A percentile compares a stretch with the other conserved stretches of the same genome.
Evolutionary conservation across 92 coral and sea anemone species (phyloP).

Genomic region (Phenganax subtilis): DNA sequence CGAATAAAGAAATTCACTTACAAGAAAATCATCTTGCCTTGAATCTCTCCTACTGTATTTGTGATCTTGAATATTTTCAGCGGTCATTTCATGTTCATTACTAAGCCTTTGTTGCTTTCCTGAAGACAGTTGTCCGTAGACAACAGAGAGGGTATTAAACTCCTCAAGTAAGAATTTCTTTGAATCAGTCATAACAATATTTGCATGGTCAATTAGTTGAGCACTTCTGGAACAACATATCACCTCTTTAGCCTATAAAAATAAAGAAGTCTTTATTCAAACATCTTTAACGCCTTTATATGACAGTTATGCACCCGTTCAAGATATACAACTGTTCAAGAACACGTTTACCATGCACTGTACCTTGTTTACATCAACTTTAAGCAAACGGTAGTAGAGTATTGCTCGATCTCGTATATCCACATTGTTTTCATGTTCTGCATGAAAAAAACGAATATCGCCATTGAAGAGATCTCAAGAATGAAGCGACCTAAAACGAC

Average conservation of each 20-base stretch:
- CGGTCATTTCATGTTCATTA: not conserved
- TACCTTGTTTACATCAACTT: slow-evolving; percentile 64
- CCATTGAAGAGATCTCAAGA: not conserved
- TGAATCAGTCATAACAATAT: slow-evolving; percentile 8
- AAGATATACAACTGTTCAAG: no score
- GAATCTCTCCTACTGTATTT: not conserved
- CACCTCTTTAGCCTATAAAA: slow-evolving; percentile 69
- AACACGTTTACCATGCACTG: no score
- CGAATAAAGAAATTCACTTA: no score
- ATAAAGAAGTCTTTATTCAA: not conserved
- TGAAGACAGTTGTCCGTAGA: slow-evolving; percentile 73
- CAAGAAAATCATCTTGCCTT: no score
- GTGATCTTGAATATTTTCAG: not conserved
- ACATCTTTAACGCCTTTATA: not conserved
- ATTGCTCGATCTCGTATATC: slow-evolving; percentile 96
- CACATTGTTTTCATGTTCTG: slow-evolving; percentile 83
- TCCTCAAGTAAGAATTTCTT: slow-evolving; percentile 68
- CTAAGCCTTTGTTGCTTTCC: slow-evolving; percentile 36
- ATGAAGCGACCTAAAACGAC: not conserved
- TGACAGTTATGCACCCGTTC: not conserved
- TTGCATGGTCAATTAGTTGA: slow-evolving; percentile 32
- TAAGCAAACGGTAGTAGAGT: slow-evolving; percentile 81
- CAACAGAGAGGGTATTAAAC: slow-evolving; percentile 82
- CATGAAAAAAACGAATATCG: not conserved
- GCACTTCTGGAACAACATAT: slow-evolving; percentile 59